These are phyloP conservation scores for Drosophila mimetica DNA, from an alignment of 2,888 invertebrate genomes.

Conservation along the genomic window DNA sequence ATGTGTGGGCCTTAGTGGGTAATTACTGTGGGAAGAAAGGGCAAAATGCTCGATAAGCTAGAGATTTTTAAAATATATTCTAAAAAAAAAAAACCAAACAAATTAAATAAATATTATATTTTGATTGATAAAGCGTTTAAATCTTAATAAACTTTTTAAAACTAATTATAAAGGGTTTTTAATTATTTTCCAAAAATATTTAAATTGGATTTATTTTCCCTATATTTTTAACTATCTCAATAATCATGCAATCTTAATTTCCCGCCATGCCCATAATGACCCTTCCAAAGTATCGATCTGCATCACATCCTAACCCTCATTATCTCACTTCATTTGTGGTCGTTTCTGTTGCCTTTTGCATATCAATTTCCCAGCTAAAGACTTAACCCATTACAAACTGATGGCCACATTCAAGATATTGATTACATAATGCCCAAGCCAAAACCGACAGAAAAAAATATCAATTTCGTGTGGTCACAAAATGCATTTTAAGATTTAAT, in stretches of 20 bases:
- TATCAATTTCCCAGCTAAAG: conserved; percentile 29
- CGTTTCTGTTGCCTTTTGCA: conserved; percentile 13
- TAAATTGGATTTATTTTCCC: not conserved
- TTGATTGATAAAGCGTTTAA: no score
- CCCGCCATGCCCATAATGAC: conserved; percentile 13
- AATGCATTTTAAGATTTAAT: conserved; percentile 56
- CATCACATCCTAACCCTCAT: conserved; percentile 30
- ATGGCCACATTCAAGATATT: conserved; percentile 42
- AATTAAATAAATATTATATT: no score
- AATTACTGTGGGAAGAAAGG: conserved; percentile 17
- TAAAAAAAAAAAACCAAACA: no score
- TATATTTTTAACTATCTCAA: conserved; percentile 4
- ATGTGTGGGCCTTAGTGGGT: conserved; percentile 21
- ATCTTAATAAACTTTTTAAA: no score
- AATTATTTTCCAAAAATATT: no score
- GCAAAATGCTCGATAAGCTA: fast-evolving
- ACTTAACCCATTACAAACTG: conserved; percentile 19
- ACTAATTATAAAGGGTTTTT: no score
- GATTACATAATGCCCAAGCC: conserved; percentile 46
- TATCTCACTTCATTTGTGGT: conserved; percentile 41
- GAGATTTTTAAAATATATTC: not conserved
- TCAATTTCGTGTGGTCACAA: conserved; percentile 47
- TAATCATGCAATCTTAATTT: not conserved
- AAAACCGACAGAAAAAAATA: conserved; percentile 16
- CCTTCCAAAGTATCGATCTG: not conserved